A percentile compares a stretch with the other conserved stretches of the same genome.
phyloP scores from a whole-genome alignment of 2,797 vertebrate genomes.

The Esox masquinongy region DNA sequence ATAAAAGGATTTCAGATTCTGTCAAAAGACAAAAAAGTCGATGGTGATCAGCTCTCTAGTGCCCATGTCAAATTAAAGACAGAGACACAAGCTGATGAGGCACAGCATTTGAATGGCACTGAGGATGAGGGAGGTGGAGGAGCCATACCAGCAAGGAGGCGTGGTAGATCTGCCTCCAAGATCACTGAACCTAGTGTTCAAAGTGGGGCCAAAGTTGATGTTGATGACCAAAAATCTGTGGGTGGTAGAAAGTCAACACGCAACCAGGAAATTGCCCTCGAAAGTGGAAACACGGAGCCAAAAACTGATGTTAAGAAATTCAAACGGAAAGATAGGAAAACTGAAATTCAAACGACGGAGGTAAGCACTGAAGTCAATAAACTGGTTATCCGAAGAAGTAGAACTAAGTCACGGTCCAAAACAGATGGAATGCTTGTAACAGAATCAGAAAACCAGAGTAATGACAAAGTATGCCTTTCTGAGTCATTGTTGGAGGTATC shows the following conservation, averaged over 20 bases:
- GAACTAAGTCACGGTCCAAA: conserved; percentile 57
- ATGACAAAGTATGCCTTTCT: conserved; percentile 40
- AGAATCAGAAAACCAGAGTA: conserved; percentile 54
- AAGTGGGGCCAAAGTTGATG: conserved; percentile 57
- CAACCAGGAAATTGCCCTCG: conserved; percentile 46
- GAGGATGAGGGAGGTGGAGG: conserved; percentile 55
- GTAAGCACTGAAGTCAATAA: conserved; percentile 57
- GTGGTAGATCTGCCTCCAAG: conserved; percentile 75
- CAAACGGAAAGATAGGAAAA: conserved; percentile 50
- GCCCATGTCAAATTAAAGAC: conserved; percentile 84
- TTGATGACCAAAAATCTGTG: conserved; percentile 69
- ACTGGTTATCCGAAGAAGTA: conserved; percentile 64
- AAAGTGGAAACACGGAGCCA: conserved; percentile 48
- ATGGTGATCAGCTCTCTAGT: conserved; percentile 77
- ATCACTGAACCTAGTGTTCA: conserved; percentile 47
- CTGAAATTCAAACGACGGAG: conserved; percentile 18
- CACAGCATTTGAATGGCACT: conserved; percentile 32
- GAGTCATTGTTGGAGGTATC: conserved; percentile 62
- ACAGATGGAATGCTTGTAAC: conserved; percentile 29
- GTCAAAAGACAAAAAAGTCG: conserved; percentile 77
- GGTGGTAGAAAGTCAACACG: conserved; percentile 53
- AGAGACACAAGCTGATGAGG: conserved; percentile 52
- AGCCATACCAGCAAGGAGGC: conserved; percentile 60
- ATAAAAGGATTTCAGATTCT: conserved; percentile 78
- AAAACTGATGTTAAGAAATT: conserved; percentile 58